Percentiles rank a stretch among this genome's conserved stretches.
phyloP scores from a whole-genome alignment of 1,140 invertebrate genomes.

The Drosophila rhopaloa region DNA sequence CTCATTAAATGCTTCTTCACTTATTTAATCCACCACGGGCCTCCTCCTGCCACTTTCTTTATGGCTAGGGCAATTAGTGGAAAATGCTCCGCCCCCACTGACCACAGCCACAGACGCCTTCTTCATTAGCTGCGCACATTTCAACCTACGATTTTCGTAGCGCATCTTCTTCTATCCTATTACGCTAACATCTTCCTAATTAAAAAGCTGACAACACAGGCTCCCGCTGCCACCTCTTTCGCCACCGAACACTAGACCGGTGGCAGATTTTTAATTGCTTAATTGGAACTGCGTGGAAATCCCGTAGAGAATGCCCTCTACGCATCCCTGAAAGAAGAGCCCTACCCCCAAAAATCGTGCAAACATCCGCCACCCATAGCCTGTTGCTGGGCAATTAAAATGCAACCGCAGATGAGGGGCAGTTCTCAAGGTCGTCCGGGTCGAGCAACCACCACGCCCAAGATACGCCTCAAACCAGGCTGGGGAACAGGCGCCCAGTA shows the following conservation, averaged over 20 bases:
- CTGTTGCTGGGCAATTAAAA: slow-evolving; percentile 62
- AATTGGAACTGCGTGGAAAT: slow-evolving; percentile 77
- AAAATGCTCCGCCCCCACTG: slow-evolving; percentile 34
- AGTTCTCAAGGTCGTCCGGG: slow-evolving; percentile 29
- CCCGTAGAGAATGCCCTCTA: slow-evolving; percentile 21
- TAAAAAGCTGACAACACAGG: slow-evolving; percentile 79
- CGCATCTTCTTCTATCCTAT: slow-evolving; percentile 83
- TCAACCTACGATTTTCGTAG: slow-evolving; percentile 83
- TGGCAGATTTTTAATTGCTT: slow-evolving; percentile 82
- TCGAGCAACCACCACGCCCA: slow-evolving; percentile 72
- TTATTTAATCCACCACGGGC: slow-evolving; percentile 26
- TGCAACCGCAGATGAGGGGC: slow-evolving; percentile 4
- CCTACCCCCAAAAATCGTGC: background rate
- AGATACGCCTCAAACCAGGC: slow-evolving; percentile 82
- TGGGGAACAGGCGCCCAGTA: slow-evolving; percentile 64
- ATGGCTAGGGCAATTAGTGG: slow-evolving; percentile 67
- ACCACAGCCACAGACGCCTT: slow-evolving; percentile 49
- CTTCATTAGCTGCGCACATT: slow-evolving; percentile 82
- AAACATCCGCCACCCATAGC: slow-evolving; percentile 4
- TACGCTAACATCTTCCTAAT: slow-evolving; percentile 84
- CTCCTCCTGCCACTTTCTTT: background rate
- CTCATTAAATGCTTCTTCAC: slow-evolving; percentile 28
- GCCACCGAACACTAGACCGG: background rate
- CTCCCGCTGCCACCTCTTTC: background rate
- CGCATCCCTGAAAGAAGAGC: background rate